Conservation (phyloP, 1,140 invertebrate species). For the Nasonia giraulti region DNA sequence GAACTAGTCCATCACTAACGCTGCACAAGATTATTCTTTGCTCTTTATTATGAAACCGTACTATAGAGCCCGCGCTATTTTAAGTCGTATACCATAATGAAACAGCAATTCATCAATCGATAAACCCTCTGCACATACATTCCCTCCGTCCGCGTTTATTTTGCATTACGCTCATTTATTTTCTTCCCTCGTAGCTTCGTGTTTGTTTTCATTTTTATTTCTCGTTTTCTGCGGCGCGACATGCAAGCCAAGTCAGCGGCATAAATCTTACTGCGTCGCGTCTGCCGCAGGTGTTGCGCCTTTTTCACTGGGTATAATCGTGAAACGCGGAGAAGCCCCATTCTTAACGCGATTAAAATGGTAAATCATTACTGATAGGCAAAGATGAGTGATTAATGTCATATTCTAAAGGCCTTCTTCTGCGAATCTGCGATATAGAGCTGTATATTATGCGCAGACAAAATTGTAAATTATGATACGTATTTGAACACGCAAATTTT, state of each 20-base stretch:
- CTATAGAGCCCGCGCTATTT: too few species aligned
- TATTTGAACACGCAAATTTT: too few species aligned
- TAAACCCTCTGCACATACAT: too few species aligned
- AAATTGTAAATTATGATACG: too few species aligned
- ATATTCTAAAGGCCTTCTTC: too few species aligned
- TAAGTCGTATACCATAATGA: not conserved
- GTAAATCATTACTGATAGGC: not conserved
- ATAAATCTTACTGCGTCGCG: conserved; percentile 8
- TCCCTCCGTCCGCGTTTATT: not conserved
- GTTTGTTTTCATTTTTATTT: not conserved
- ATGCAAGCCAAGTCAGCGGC: not conserved
- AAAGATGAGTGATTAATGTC: not conserved
- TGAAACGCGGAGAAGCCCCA: not conserved
- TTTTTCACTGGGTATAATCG: not conserved
- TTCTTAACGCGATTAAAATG: conserved; percentile 6
- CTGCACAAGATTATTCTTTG: too few species aligned
- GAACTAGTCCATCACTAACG: too few species aligned
- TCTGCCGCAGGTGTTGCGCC: conserved; percentile 3
- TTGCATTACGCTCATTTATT: not conserved
- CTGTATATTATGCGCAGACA: too few species aligned
- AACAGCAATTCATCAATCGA: not conserved
- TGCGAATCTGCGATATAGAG: too few species aligned
- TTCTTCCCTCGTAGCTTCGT: not conserved
- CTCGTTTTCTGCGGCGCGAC: not conserved
- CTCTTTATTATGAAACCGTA: too few species aligned